Evolutionary conservation across 2,888 invertebrate species (phyloP).

Genomic region (Enchytraeus crypticus): DNA sequence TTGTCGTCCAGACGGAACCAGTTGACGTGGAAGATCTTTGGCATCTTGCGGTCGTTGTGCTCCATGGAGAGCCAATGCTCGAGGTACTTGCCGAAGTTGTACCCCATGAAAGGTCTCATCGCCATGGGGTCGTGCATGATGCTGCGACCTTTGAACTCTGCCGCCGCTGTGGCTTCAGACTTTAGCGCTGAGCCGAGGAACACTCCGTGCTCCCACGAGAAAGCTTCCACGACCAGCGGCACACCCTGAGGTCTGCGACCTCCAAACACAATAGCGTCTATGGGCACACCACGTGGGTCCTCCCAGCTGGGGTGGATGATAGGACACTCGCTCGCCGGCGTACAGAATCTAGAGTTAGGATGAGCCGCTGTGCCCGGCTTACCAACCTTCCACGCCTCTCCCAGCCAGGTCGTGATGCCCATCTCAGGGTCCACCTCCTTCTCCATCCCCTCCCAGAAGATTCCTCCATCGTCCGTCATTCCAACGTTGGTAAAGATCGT

Average conservation of each 20-base stretch:
- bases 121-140: conserved; percentile 43
- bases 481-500: conserved; percentile 36
- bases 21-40: conserved; percentile 35
- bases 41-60: conserved; percentile 27
- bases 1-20: conserved; percentile 33
- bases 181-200: conserved; percentile 35
- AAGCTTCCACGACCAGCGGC: conserved; percentile 41
- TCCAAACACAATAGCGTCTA: conserved; percentile 35
- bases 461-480: conserved; percentile 29
- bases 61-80: conserved; percentile 32
- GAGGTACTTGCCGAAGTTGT: conserved; percentile 37
- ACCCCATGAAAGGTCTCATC: conserved; percentile 40
- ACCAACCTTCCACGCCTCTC: conserved; percentile 24
- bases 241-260: conserved; percentile 34
- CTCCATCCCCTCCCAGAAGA: conserved; percentile 35
- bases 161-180: conserved; percentile 40
- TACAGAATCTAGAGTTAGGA: conserved; percentile 33
- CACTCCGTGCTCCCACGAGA: conserved; percentile 42
- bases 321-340: conserved; percentile 33
- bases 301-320: conserved; percentile 33
- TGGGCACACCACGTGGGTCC: conserved; percentile 33
- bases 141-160: conserved; percentile 33
- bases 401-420: conserved; percentile 26
- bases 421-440: conserved; percentile 24
- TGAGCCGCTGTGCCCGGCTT: conserved; percentile 30